Percentiles rank a stretch among this genome's conserved stretches.
These are phyloP conservation scores for Tyrannus savana DNA, from an alignment of 2,113 vertebrate genomes.

Conservation along the genomic window DNA sequence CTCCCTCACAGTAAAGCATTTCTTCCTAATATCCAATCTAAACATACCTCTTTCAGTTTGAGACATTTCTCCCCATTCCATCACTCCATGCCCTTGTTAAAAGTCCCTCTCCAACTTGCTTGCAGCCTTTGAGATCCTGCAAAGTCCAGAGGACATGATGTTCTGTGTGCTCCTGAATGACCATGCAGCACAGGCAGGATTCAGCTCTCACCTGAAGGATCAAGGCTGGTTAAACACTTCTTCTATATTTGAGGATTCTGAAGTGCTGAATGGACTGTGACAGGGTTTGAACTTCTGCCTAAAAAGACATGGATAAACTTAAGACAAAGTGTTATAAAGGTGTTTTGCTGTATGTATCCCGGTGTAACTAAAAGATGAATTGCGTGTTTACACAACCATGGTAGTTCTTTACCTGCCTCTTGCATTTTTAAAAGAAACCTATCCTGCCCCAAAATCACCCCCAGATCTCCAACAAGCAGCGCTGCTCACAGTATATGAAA, in stretches of 20 bases:
- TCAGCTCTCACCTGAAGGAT: not conserved
- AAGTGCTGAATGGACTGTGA: not conserved
- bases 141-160: not conserved
- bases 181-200: not conserved
- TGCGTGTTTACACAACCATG: not conserved
- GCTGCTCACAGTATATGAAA: not conserved
- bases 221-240: not conserved
- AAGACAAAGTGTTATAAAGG: not conserved
- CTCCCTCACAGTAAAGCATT: not conserved
- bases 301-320: not conserved
- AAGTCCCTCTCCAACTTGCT: not conserved
- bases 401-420: not conserved
- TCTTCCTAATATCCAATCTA: not conserved
- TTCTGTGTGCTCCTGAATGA: not conserved
- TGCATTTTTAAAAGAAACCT: not conserved
- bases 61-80: not conserved
- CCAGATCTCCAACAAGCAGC: not conserved
- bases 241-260: not conserved
- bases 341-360: not conserved
- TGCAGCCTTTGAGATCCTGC: not conserved
- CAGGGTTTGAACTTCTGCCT: not conserved
- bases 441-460: not conserved
- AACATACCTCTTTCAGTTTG: not conserved
- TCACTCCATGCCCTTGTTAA: not conserved
- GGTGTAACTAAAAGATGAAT: not conserved